These are phyloP conservation scores for Amitus sp. DNA, from an alignment of 2,888 invertebrate genomes.

Conservation along the genomic window DNA sequence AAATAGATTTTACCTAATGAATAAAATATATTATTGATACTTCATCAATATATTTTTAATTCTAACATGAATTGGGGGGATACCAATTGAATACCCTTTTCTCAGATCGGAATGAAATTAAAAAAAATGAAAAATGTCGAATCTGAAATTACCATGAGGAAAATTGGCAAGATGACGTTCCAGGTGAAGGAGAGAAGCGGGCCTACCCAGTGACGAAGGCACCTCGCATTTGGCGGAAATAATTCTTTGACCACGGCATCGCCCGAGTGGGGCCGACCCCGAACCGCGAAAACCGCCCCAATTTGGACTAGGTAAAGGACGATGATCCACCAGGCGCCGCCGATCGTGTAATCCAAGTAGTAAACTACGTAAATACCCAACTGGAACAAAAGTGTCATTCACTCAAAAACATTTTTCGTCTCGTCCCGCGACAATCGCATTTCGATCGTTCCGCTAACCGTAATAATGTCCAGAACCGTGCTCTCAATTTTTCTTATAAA, in stretches of 20 bases:
- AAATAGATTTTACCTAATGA: no score
- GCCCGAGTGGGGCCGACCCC: conserved; percentile 87
- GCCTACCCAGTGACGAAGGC: conserved; percentile 71
- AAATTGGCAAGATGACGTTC: conserved; percentile 87
- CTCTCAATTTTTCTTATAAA: no score
- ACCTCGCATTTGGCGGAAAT: conserved; percentile 68
- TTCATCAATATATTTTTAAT: no score
- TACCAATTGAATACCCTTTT: no score
- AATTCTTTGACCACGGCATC: conserved; percentile 76
- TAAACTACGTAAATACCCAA: conserved; percentile 84
- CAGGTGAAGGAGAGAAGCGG: conserved; percentile 84
- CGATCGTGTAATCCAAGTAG: conserved; percentile 85
- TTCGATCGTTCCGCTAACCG: no score
- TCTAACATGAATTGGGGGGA: no score
- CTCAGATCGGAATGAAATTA: background rate
- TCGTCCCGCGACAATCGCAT: no score
- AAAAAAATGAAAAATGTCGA: background rate
- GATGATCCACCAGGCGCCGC: conserved; percentile 89
- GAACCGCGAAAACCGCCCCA: conserved; percentile 85
- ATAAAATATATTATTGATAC: no score
- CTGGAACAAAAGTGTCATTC: conserved; percentile 61
- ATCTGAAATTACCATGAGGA: conserved; percentile 72
- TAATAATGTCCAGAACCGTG: background rate
- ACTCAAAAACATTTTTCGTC: background rate
- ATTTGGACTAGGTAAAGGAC: conserved; percentile 80